A percentile compares a stretch with the other conserved stretches of the same genome.
These are phyloP conservation scores for Taenaris catops DNA, from an alignment of 2,888 invertebrate genomes.

Conservation along the genomic window DNA sequence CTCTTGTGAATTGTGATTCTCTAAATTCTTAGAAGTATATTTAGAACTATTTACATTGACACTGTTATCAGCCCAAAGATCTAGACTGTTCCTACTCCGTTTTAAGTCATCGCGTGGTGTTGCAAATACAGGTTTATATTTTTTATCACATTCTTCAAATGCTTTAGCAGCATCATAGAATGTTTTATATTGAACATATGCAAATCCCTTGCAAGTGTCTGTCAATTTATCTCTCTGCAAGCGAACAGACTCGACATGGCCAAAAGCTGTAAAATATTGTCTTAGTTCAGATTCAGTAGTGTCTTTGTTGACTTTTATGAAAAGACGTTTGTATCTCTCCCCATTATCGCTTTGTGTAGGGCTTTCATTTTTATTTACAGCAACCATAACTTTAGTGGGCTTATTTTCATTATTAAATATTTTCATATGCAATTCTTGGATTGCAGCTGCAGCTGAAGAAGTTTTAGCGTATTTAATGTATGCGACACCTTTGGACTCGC, in stretches of 20 bases:
- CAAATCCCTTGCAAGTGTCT: constrained; percentile 92
- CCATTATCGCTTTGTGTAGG: constrained; percentile 47
- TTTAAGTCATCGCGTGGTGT: constrained; percentile 85
- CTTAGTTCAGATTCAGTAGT: constrained; percentile 88
- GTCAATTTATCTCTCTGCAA: constrained; percentile 90
- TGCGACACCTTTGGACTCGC: constrained; percentile 93
- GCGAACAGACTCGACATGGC: constrained; percentile 86
- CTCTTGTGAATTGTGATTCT: constrained; percentile 32
- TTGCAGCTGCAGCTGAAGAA: constrained; percentile 93
- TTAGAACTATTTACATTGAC: constrained; percentile 19
- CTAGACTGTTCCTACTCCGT: constrained; percentile 48
- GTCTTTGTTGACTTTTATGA: constrained; percentile 91
- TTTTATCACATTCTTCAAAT: constrained; percentile 91
- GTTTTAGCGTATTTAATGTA: constrained; percentile 95
- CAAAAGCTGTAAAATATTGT: constrained; percentile 92
- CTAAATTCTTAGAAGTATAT: constrained; percentile 24
- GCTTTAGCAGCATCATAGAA: constrained; percentile 93
- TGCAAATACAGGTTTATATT: constrained; percentile 94
- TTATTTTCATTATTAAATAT: constrained; percentile 85
- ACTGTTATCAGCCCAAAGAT: constrained; percentile 20
- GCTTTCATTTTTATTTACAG: constrained; percentile 74
- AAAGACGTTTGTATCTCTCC: constrained; percentile 82
- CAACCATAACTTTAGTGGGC: constrained; percentile 94
- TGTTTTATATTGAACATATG: constrained; percentile 90
- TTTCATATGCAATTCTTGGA: constrained; percentile 92